Conservation (phyloP, 2,797 vertebrate species). For the Danio albolineatus region DNA sequence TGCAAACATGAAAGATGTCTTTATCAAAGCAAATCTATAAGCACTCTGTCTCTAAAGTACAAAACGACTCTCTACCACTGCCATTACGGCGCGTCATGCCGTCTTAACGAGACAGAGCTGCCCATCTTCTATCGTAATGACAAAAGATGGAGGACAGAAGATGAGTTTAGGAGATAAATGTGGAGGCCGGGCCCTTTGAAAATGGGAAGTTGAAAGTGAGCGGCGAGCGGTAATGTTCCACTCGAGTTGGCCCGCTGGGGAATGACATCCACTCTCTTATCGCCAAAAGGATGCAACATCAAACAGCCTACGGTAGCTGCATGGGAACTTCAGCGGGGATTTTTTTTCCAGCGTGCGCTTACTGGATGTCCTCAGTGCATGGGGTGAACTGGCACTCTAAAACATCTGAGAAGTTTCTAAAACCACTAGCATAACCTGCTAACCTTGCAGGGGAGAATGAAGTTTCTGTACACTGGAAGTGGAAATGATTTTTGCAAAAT, state of each 20-base stretch:
- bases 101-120: conserved; percentile 76
- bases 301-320: conserved; percentile 69
- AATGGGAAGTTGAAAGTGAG: conserved; percentile 61
- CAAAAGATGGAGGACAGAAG: conserved; percentile 53
- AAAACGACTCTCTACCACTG: conserved; percentile 18
- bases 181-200: conserved; percentile 59
- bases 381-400: conserved; percentile 5
- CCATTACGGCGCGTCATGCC: conserved; percentile 60
- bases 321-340: conserved; percentile 72
- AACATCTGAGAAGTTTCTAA: conserved; percentile 40
- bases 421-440: conserved; percentile 23
- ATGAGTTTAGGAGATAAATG: conserved; percentile 55
- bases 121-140: conserved; percentile 75
- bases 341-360: conserved; percentile 19
- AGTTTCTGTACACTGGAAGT: too few relatives aligned
- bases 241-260: conserved; percentile 58
- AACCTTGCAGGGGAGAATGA: conserved; percentile 13
- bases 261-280: conserved; percentile 76
- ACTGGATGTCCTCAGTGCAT: neutral
- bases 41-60: conserved; percentile 75
- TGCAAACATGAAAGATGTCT: conserved; percentile 78
- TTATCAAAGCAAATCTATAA: conserved; percentile 80
- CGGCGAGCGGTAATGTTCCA: conserved; percentile 43
- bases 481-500: too few relatives aligned
- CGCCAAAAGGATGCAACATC: conserved; percentile 79